phyloP scores from a whole-genome alignment of 2,888 invertebrate species.

The Diarsia mendica region DNA sequence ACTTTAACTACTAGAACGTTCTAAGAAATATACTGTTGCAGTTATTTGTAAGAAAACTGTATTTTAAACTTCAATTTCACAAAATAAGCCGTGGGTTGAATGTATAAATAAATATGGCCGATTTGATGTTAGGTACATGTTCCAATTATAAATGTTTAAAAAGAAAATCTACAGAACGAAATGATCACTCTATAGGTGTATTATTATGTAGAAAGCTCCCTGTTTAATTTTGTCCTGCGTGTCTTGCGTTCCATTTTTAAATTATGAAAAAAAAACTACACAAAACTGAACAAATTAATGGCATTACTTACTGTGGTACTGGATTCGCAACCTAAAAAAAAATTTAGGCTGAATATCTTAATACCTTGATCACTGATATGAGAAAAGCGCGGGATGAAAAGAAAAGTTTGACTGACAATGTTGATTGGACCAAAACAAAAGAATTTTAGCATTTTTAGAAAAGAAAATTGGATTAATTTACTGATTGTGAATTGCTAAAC shows the following conservation, averaged over 20 bases:
- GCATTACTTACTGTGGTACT: not conserved
- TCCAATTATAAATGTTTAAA: slow-evolving; percentile 8
- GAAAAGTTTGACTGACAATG: not conserved
- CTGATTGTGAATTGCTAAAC: no score
- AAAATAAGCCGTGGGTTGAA: not conserved
- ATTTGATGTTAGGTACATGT: not conserved
- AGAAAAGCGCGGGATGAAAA: not conserved
- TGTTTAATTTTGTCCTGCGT: not conserved
- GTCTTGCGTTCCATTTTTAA: slow-evolving; percentile 11
- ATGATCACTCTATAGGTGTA: no score
- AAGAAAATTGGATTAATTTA: no score
- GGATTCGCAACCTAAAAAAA: not conserved
- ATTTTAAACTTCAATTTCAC: not conserved
- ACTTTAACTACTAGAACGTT: slow-evolving; percentile 25
- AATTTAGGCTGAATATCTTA: slow-evolving; percentile 7
- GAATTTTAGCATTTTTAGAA: no score
- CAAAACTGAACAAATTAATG: not conserved
- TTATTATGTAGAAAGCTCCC: no score
- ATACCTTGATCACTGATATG: not conserved
- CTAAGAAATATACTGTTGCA: slow-evolving; percentile 17
- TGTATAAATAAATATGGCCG: not conserved
- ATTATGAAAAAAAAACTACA: not conserved
- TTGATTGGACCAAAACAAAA: not conserved
- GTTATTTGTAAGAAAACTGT: slow-evolving; percentile 8
- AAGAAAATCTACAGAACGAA: no score